These are phyloP conservation scores for Xestobium rufovillosum DNA, from an alignment of 2,888 invertebrate species.

Conservation along the genomic window DNA sequence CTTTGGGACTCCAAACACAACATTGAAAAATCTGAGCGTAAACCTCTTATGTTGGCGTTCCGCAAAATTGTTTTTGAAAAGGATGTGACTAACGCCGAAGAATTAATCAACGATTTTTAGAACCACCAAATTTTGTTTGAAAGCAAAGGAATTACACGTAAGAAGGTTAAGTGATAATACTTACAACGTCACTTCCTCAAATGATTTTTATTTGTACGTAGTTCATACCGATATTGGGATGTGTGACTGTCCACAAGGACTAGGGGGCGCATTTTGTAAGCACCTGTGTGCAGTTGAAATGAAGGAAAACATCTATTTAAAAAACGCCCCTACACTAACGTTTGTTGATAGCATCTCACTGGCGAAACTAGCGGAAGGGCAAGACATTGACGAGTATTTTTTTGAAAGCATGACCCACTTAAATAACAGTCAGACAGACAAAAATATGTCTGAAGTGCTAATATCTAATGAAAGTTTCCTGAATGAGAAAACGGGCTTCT, in stretches of 20 bases:
- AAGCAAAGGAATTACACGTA: background rate
- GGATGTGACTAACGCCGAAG: background rate
- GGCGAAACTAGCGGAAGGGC: background rate
- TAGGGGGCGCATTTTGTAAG: background rate
- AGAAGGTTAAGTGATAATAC: background rate
- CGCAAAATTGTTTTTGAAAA: background rate
- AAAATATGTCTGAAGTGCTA: no score
- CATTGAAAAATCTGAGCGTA: no score
- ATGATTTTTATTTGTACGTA: background rate
- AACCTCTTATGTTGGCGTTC: background rate
- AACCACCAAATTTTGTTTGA: background rate
- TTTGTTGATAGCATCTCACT: background rate
- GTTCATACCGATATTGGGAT: background rate
- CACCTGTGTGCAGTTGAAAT: background rate
- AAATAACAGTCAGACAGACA: background rate
- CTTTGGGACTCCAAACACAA: no score
- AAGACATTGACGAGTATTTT: background rate
- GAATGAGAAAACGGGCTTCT: no score
- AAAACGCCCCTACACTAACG: conserved; percentile 1
- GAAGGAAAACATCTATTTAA: background rate
- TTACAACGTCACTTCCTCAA: background rate
- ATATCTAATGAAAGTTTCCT: no score
- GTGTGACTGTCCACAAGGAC: background rate
- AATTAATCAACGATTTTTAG: conserved; percentile 1
- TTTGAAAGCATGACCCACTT: background rate